Percentiles rank a stretch among this genome's conserved stretches.
Evolutionary conservation across 1,140 invertebrate species (phyloP).

Genomic region (Lasaia peninsularis): DNA sequence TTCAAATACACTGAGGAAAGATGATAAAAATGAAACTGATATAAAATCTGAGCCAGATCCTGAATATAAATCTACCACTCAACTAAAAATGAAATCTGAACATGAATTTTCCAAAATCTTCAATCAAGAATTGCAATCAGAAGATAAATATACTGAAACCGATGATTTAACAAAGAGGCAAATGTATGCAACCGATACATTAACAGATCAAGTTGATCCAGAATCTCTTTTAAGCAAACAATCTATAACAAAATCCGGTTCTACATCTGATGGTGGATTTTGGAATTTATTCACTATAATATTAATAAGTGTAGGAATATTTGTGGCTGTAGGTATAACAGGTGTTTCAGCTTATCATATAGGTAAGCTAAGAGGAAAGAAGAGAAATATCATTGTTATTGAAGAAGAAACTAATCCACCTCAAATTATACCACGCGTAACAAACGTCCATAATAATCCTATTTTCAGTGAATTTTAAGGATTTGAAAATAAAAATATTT

Average conservation of each 20-base stretch:
- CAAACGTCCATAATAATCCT: constrained; percentile 9
- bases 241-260: background rate
- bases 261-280: constrained; percentile 11
- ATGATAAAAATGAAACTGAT: background rate
- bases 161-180: too few species aligned
- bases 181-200: background rate
- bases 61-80: background rate
- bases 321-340: constrained; percentile 19
- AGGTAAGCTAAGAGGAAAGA: constrained; percentile 27
- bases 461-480: background rate
- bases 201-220: background rate
- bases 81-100: background rate
- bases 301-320: constrained; percentile 27
- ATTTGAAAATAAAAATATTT: too few species aligned
- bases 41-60: background rate
- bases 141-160: background rate
- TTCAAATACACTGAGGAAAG: background rate
- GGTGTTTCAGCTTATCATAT: constrained; percentile 32
- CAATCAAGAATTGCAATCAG: background rate
- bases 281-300: constrained; percentile 40
- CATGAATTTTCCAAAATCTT: background rate
- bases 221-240: background rate
- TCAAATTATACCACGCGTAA: constrained; percentile 36
- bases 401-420: constrained; percentile 25
- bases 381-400: constrained; percentile 12